Percentiles rank a stretch among this genome's conserved stretches.
Evolutionary conservation across 2,797 vertebrate genomes (phyloP).

Genomic region (Lutra lutra): DNA sequence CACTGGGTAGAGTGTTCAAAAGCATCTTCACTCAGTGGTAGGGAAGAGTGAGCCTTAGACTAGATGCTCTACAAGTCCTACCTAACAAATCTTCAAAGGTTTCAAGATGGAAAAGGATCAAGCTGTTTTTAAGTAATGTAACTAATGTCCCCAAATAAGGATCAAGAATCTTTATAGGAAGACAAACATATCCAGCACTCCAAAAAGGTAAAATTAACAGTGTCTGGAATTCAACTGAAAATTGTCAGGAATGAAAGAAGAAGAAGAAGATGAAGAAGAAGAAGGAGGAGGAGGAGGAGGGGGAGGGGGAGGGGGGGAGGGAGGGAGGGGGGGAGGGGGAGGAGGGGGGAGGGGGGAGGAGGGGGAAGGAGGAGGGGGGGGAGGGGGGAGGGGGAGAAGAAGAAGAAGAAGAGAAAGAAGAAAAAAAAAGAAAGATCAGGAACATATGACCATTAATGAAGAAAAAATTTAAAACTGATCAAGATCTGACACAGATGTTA

Average conservation of each 20-base stretch:
- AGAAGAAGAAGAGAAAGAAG: not conserved
- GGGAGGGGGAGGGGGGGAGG: too few species aligned
- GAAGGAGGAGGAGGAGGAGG: too few species aligned
- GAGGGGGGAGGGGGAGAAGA: too few species aligned
- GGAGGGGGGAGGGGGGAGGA: too few species aligned
- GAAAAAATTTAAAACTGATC: not conserved
- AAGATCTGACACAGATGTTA: not conserved
- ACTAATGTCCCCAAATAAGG: not conserved
- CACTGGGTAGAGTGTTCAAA: not conserved
- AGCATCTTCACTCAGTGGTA: not conserved
- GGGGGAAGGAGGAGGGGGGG: too few species aligned
- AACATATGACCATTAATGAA: not conserved
- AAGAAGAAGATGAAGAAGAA: too few species aligned
- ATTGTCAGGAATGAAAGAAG: not conserved
- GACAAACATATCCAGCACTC: not conserved
- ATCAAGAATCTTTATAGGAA: slow-evolving; percentile 15
- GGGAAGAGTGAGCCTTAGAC: not conserved
- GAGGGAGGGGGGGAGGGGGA: too few species aligned
- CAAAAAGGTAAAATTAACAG: not conserved
- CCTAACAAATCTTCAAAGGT: not conserved
- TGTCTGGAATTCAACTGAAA: not conserved
- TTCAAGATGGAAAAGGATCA: not conserved
- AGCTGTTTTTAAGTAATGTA: not conserved
- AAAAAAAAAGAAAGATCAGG: not conserved
- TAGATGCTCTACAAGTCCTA: not conserved